Base-by-base conservation (phyloP, 2,888 invertebrate species). In the Caenorhabditis sp. region DNA sequence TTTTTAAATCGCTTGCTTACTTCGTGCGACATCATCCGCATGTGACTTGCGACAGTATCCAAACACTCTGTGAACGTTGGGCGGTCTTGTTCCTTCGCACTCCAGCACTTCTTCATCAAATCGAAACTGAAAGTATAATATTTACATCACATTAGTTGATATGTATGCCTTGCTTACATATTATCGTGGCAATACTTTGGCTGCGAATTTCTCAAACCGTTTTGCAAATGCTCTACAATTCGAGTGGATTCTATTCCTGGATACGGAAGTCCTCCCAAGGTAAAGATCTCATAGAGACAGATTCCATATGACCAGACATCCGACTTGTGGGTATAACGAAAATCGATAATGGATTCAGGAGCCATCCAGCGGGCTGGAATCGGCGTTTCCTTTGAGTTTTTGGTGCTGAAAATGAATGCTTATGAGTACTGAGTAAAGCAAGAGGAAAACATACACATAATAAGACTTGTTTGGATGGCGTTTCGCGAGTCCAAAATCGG, bases 361-460 rank as follows among this genome's bases (percentile, higher is more conserved):
- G 98, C 97, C 98, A 98, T 98, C 98, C 98, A 98, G 93, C 98
- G 97, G 24, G 98, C 96, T 0, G 98, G 98, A 83, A 98, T 93
- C 47, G 74, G n/a, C 18, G 32, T 32, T 1, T 67, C 55, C 15
- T 61, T 80, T 50, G 44, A 56, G 0, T 44, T 58, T 15, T 35
- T 70, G 8, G 26, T 62, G 35, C 72, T 69, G 60, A 47, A 74
- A 69, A 32, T 32, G 32, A 32, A 32, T 4, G 9, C 4, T 32
- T 32, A 32, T 4, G 32, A 6, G 8, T 0, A 13, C 1, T 26
- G 11, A 44, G 9, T 67, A 50, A 8, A 24, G 8, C 26, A n/a
- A n/a, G 18, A 40, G 3, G 20, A 20, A 22, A 26, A 22, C 22
- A 5, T 24, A 86, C 87, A 72, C 80, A 51, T 88, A 88, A 55